Conservation (phyloP, 2,888 invertebrate genomes). For the Opisthograptis luteolata region DNA sequence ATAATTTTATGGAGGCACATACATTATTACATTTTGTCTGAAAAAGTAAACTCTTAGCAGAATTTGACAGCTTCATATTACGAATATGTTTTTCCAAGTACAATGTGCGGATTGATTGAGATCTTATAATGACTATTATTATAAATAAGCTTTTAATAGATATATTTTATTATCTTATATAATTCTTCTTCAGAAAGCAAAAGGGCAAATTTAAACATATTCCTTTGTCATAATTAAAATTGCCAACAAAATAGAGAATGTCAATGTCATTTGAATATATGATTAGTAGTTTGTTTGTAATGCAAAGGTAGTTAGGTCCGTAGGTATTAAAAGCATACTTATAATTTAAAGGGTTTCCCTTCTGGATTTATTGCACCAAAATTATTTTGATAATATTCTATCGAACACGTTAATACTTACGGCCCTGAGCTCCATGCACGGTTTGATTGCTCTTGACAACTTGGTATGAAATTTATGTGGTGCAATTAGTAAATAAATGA, state of each 20-base stretch:
- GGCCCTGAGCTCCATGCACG: constrained; percentile 34
- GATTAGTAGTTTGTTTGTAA: constrained; percentile 19
- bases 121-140: constrained; percentile 55
- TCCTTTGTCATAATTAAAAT: constrained; percentile 45
- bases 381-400: constrained; percentile 19
- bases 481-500: constrained; percentile 67
- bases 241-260: constrained; percentile 53
- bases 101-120: constrained; percentile 70
- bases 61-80: constrained; percentile 15
- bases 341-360: constrained; percentile 31
- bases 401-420: constrained; percentile 34
- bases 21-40: constrained; percentile 20
- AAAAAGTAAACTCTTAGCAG: constrained; percentile 2
- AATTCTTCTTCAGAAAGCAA: constrained; percentile 48
- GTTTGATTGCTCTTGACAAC: constrained; percentile 37
- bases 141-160: constrained; percentile 68
- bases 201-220: constrained; percentile 61
- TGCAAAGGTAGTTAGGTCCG: constrained; percentile 24
- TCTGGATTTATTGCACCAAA: constrained; percentile 31
- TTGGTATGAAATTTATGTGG: constrained; percentile 53
- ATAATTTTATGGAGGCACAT: constrained; percentile 41
- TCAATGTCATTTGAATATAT: constrained; percentile 41
- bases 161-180: constrained; percentile 48
- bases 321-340: constrained; percentile 21
- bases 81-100: constrained; percentile 61